Evolutionary conservation across 2,113 vertebrate species (phyloP), one percentile per base, ranked within the genome.

Genomic region (Scolopax mira): DNA sequence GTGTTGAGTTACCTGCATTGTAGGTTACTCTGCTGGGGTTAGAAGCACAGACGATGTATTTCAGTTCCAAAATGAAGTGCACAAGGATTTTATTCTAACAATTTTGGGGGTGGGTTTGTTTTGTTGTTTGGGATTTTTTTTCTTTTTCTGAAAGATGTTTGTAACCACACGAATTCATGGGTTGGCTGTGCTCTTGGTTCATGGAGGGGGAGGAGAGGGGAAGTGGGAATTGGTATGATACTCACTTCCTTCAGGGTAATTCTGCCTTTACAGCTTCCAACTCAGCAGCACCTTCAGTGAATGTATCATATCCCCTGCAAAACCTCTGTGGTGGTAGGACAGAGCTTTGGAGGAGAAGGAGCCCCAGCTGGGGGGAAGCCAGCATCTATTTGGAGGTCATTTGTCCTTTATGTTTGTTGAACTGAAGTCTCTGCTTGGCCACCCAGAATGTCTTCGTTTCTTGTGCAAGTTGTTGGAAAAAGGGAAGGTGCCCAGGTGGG

Each of bases 271-370:
- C 35, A 33, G 65, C 57, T 79, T 42, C 49, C 39, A 3, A 41
- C 15, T 23, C 37, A 46, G 2, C 30, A 48, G 62, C 72, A 74
- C 64, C 78, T 81, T 46, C 2, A 4, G 21, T 46, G 62, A 23
- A 4, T 0, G 0, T 28, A 54, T 18, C 27, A 4, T n/a, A 7
- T 27, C 28, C 28, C 37, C 46, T 33, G 22, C 24, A 39, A 21
- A 70, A 77, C 27, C 61, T 35, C 24, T 3, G 31, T 48, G 69
- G 2, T 41, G 69, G 52, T 17, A 33, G 65, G 61, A 8, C 30
- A 3, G 46, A 41, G 86, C 66, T 54, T 18, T 8, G 42, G 77
- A 33, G 49, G 5, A 13, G 35, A 4, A 37, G 46, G 48, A 28
- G 4, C 22, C 19, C 3, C 8, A 4, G 10, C 3, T 17, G 33